Base-by-base conservation (phyloP, 2,797 vertebrate species). In the Sebastes oblongus region DNA sequence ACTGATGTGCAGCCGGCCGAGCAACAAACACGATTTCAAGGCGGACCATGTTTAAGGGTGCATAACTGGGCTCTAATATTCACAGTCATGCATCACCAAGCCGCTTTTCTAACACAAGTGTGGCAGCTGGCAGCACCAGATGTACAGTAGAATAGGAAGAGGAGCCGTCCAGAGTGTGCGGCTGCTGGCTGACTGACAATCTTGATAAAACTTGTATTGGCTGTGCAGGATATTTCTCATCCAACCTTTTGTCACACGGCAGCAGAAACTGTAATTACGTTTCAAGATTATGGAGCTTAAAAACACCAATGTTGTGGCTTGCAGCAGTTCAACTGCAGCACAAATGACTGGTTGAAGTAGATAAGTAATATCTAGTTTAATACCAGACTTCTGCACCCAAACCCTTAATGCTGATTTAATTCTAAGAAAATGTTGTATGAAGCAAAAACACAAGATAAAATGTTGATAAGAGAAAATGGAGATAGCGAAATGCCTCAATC, bases 161-260 rank as follows among this genome's bases (percentile, higher is more conserved):
- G 68, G 62, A 75, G 65, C 22, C 4, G 59, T 67, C 75, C 79
- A 59, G 66, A 75, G 78, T 24, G 52, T 67, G 75, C 13, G 20
- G 52, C 78, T 80, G 61, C 80, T 70, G 84, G 77, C 84, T 78
- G 84, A 83, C 83, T 85, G 90, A 86, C 83, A 84, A 87, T 89
- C 89, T 88, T 80, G 85, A 92, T 93, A 81, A 87, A 90, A 88
- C 59, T 78, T 67, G 72, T 76, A 70, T 66, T 64, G 82, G 84
- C 79, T 78, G 58, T 46, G 77, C 72, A 86, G 89, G 80, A 93
- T 86, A 91, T 92, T 92, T 92, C 86, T 73, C 84, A 90, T 93
- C 86, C 80, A 85, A 90, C 82, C 87, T 84, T 82, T 91, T 92
- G 90, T 92, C 91, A 89, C 62, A 79, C 61, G 71, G 68, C 80